These are phyloP conservation scores for Smithornis capensis DNA, from an alignment of 2,113 vertebrate species.

Conservation along the genomic window DNA sequence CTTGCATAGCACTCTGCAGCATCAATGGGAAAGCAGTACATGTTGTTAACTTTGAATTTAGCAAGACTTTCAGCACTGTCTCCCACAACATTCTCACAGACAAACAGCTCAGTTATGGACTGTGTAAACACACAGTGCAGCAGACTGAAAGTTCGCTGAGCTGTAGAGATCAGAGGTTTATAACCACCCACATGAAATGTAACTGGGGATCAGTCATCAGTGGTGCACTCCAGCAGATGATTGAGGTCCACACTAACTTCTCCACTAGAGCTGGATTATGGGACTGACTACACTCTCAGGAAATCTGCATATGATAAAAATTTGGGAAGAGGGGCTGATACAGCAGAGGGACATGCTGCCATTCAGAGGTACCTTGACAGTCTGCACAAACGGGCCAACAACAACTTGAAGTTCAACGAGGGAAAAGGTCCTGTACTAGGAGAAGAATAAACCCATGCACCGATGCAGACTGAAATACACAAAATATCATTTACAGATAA, in stretches of 20 bases:
- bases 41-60: not conserved
- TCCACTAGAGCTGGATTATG: not conserved
- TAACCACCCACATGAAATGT: not conserved
- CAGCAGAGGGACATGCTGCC: not conserved
- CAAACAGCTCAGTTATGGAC: not conserved
- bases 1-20: not conserved
- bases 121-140: not conserved
- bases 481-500: not conserved
- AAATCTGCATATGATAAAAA: not conserved
- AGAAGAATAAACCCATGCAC: not conserved
- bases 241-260: not conserved
- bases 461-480: not conserved
- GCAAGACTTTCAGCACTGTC: not conserved
- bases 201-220: not conserved
- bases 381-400: not conserved
- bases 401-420: not conserved
- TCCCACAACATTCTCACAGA: not conserved
- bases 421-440: not conserved
- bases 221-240: rapidly evolving
- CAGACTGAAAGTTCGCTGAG: not conserved
- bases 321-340: not conserved
- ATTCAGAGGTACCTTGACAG: not conserved
- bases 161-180: not conserved
- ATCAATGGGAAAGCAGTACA: not conserved
- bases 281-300: not conserved